A percentile compares a stretch with the other conserved stretches of the same genome.
These are phyloP conservation scores for Ovibos moschatus DNA, from an alignment of 2,113 vertebrate species.

Conservation along the genomic window DNA sequence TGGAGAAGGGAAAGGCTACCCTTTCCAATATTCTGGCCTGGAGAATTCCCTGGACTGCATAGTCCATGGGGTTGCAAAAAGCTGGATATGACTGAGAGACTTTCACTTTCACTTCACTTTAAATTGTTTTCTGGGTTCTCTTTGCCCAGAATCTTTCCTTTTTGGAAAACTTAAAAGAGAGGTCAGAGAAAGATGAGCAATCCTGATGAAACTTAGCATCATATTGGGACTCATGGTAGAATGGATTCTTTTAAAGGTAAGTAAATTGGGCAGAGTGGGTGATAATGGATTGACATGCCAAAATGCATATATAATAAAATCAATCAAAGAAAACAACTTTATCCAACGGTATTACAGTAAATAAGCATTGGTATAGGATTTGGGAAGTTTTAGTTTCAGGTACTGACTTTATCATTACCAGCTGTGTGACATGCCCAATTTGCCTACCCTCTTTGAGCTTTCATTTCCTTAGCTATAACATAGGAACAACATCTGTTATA, in stretches of 20 bases:
- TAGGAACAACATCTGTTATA: not conserved
- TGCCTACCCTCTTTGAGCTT: not conserved
- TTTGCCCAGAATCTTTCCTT: not conserved
- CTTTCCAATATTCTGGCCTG: not conserved
- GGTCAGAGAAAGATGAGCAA: not conserved
- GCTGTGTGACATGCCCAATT: not conserved
- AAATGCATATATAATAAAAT: not conserved
- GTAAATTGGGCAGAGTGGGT: not conserved
- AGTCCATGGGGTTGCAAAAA: not conserved
- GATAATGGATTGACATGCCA: not conserved
- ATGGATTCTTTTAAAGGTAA: not conserved
- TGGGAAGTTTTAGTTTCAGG: not conserved
- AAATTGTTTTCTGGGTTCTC: not conserved
- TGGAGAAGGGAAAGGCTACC: not conserved
- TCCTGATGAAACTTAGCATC: not conserved
- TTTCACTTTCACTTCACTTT: not conserved
- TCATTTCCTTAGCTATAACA: not conserved
- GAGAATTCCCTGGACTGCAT: not conserved
- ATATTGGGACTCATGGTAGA: not conserved
- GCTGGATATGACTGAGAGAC: fast-evolving
- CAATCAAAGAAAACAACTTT: not conserved
- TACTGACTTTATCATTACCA: not conserved
- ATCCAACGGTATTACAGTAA: not conserved
- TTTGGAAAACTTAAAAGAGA: not conserved
- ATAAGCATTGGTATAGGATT: not conserved